Evolutionary conservation across 2,888 invertebrate genomes (phyloP).

Genomic region (Nomada lathburiana): DNA sequence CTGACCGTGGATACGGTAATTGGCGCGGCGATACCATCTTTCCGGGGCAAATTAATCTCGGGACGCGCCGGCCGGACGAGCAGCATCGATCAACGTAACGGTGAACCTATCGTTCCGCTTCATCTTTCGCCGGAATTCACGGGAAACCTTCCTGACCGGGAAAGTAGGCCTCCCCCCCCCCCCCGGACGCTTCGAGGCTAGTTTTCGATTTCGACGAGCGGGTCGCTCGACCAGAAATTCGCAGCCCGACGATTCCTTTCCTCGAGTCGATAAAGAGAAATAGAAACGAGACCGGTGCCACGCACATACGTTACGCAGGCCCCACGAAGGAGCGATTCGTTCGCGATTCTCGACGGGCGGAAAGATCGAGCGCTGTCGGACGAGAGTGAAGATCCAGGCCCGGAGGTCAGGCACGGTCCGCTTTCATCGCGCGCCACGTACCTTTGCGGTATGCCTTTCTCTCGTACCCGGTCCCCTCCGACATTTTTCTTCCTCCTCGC

Average conservation of each 20-base stretch:
- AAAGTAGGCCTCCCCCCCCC: slow-evolving; percentile 34
- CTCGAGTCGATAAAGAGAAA: background rate
- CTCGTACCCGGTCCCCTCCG: slow-evolving; percentile 36
- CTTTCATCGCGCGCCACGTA: slow-evolving; percentile 72
- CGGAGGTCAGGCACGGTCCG: slow-evolving; percentile 75
- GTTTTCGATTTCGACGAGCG: slow-evolving; percentile 57
- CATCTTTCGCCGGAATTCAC: slow-evolving; percentile 46
- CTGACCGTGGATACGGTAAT: slow-evolving; percentile 58
- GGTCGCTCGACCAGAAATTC: background rate
- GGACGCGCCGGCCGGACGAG: slow-evolving; percentile 57
- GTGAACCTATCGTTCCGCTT: slow-evolving; percentile 60
- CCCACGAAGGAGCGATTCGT: background rate
- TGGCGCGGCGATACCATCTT: slow-evolving; percentile 65
- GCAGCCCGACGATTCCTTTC: no score
- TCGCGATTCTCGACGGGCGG: slow-evolving; percentile 31
- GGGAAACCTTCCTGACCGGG: slow-evolving; percentile 35
- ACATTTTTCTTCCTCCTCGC: slow-evolving; percentile 42
- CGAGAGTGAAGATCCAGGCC: slow-evolving; percentile 74
- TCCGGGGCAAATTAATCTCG: slow-evolving; percentile 70
- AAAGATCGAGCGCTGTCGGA: slow-evolving; percentile 43
- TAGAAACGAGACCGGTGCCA: background rate
- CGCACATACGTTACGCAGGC: background rate
- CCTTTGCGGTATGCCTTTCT: slow-evolving; percentile 60
- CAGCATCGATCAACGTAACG: slow-evolving; percentile 68
- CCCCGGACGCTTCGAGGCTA: background rate